A percentile compares a stretch with the other conserved stretches of the same genome.
Conservation (phyloP, 2,888 invertebrate genomes). For the Brachyptera putata region DNA sequence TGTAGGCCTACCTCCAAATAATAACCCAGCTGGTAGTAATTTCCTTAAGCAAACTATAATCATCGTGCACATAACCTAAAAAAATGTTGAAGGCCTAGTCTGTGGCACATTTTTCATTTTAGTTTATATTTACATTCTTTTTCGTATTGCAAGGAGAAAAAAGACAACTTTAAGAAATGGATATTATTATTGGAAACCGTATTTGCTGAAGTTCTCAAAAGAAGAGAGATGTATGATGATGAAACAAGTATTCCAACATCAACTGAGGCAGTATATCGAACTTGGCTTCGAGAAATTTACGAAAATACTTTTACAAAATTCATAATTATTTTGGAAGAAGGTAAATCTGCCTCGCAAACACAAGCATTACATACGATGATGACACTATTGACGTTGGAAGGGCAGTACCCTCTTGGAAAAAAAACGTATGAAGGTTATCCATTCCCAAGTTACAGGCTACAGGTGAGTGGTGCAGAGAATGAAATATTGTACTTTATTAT, state of each 20-base stretch:
- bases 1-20: too few relatives aligned
- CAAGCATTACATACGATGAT: conserved; percentile 68
- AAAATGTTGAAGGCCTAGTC: too few relatives aligned
- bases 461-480: conserved; percentile 45
- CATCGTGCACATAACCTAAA: too few relatives aligned
- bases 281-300: conserved; percentile 68
- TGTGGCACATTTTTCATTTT: too few relatives aligned
- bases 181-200: conserved; percentile 67
- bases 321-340: conserved; percentile 54
- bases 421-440: conserved; percentile 49
- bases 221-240: conserved; percentile 59
- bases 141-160: too few relatives aligned
- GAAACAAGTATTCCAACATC: too few relatives aligned
- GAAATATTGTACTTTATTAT: too few relatives aligned
- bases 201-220: conserved; percentile 63
- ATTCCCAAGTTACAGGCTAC: conserved; percentile 64
- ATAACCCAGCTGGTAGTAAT: too few relatives aligned
- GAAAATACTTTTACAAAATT: conserved; percentile 59
- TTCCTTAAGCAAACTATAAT: too few relatives aligned
- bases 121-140: too few relatives aligned
- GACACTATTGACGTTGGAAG: conserved; percentile 69
- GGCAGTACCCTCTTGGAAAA: conserved; percentile 59
- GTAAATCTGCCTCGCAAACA: conserved; percentile 49
- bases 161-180: conserved; percentile 42
- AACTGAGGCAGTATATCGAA: conserved; percentile 59